These are phyloP conservation scores for Nasonia longicornis DNA, from an alignment of 1,140 invertebrate genomes.

Conservation along the genomic window DNA sequence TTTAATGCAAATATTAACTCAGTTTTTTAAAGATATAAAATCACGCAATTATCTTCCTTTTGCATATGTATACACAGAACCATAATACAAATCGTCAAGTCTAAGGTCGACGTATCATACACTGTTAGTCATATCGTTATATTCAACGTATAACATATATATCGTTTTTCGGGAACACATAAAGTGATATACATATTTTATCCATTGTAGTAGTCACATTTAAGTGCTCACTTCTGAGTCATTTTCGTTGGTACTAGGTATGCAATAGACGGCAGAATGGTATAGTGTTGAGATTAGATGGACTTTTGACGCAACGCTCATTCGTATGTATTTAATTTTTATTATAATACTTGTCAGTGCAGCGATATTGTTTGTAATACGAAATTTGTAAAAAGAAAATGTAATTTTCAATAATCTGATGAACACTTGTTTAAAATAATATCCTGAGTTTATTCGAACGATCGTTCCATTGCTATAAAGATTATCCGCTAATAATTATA, in stretches of 20 bases:
- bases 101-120: conserved; percentile 44
- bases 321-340: not conserved
- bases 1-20: not conserved
- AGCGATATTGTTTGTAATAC: not conserved
- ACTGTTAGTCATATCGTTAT: conserved; percentile 59
- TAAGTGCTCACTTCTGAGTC: not conserved
- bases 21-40: conserved; percentile 36
- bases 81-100: conserved; percentile 43
- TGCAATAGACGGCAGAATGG: not conserved
- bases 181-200: conserved; percentile 22
- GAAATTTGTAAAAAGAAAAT: not conserved
- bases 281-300: conserved; percentile 1
- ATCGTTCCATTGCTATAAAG: conserved; percentile 10
- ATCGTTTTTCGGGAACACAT: conserved; percentile 46
- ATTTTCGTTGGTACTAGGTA: conserved; percentile 3
- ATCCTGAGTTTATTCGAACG: not conserved
- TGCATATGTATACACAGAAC: conserved; percentile 36
- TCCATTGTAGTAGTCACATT: conserved; percentile 24
- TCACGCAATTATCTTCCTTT: not conserved
- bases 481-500: conserved; percentile 48
- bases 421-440: not conserved
- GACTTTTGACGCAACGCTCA: not conserved
- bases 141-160: conserved; percentile 52
- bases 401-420: not conserved
- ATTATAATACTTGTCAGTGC: not conserved